Evolutionary conservation across 2,113 vertebrate species (phyloP).

Genomic region (Pontoporia blainvillei): DNA sequence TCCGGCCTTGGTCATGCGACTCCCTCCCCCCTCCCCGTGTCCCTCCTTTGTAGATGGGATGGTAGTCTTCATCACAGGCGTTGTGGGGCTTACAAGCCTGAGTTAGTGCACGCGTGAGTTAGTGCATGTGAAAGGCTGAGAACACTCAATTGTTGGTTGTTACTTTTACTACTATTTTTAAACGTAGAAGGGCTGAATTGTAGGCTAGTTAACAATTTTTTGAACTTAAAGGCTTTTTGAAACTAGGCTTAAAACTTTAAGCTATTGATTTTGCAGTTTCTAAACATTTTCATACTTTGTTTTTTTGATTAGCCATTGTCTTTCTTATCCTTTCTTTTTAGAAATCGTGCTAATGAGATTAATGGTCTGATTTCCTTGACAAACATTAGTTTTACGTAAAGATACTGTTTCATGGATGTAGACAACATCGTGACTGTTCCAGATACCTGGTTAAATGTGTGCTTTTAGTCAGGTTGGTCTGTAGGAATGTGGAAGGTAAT

Average conservation of each 20-base stretch:
- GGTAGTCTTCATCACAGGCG: rapidly evolving
- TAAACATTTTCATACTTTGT: not conserved
- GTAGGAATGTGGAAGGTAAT: no score
- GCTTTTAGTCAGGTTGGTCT: not conserved
- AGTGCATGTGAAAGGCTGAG: rapidly evolving
- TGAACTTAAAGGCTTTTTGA: not conserved
- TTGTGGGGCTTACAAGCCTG: rapidly evolving
- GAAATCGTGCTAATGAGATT: not conserved
- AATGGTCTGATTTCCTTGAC: not conserved
- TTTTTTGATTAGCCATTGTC: not conserved
- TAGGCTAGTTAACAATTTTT: not conserved
- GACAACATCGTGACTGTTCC: rapidly evolving
- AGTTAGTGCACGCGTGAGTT: rapidly evolving
- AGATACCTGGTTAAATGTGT: no score
- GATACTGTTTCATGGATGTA: no score
- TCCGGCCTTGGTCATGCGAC: rapidly evolving
- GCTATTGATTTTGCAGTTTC: not conserved
- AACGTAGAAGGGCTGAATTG: no score
- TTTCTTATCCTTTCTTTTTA: not conserved
- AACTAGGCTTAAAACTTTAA: not conserved
- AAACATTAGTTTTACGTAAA: not conserved
- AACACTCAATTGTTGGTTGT: rapidly evolving
- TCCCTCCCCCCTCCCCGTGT: rapidly evolving
- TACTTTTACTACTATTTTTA: not conserved
- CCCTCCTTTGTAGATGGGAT: not conserved